Evolutionary conservation across 2,113 vertebrate species (phyloP).

Genomic region (Strigops habroptila): DNA sequence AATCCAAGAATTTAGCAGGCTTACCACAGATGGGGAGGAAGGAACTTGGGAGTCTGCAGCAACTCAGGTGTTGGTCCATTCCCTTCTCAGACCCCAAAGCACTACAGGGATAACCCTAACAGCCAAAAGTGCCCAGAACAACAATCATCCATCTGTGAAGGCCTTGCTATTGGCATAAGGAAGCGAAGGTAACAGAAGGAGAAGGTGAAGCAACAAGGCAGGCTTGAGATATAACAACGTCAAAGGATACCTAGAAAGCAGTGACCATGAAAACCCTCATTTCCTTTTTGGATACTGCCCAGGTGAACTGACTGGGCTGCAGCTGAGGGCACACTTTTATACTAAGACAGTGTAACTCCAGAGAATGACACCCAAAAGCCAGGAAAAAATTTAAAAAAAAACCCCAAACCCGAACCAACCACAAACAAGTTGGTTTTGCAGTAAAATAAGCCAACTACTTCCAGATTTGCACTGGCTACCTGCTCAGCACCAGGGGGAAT

Average conservation of each 20-base stretch:
- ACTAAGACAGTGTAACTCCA: not conserved
- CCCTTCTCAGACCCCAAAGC: not conserved
- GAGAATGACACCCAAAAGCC: not conserved
- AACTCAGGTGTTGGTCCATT: not conserved
- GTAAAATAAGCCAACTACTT: not conserved
- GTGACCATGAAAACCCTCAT: not conserved
- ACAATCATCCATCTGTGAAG: not conserved
- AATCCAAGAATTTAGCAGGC: not conserved
- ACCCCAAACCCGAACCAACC: not conserved
- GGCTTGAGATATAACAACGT: not conserved
- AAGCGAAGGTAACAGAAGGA: not conserved
- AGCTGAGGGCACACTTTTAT: not conserved
- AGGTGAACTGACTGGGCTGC: not conserved
- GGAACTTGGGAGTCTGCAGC: not conserved
- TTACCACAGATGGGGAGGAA: not conserved
- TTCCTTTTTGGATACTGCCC: not conserved
- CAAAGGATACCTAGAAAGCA: not conserved
- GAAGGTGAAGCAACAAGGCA: not conserved
- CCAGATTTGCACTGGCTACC: not conserved
- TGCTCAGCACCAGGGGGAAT: not conserved
- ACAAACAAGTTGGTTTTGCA: not conserved
- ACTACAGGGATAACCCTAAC: not conserved
- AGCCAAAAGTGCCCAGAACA: not conserved
- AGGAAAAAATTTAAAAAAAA: not conserved
- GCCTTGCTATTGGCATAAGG: not conserved